phyloP scores from a whole-genome alignment of 2,113 vertebrate species.

The Megaleporinus macrocephalus region DNA sequence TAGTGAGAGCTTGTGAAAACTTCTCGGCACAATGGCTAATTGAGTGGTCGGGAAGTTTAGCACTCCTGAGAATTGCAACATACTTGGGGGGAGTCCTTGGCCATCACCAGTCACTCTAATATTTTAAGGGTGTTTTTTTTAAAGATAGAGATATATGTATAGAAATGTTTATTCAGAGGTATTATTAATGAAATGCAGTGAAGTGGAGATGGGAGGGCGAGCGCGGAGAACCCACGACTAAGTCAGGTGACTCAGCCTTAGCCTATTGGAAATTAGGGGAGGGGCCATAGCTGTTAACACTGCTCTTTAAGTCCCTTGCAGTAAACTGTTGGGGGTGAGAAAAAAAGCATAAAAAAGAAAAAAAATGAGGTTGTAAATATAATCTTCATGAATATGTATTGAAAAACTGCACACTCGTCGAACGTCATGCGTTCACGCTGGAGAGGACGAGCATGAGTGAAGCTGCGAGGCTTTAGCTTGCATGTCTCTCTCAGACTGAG shows the following conservation, averaged over 20 bases:
- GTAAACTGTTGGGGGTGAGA: conserved; percentile 62
- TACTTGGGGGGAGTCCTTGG: conserved; percentile 49
- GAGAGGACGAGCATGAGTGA: conserved; percentile 28
- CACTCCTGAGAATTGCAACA: conserved; percentile 17
- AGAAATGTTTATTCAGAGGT: conserved; percentile 84
- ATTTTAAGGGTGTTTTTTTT: conserved; percentile 76
- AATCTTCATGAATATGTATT: conserved; percentile 78
- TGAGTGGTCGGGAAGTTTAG: conserved; percentile 11
- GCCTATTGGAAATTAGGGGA: conserved; percentile 61
- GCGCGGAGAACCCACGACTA: conserved; percentile 63
- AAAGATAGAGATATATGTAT: conserved; percentile 81
- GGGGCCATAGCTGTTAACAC: conserved; percentile 80
- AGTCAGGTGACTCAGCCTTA: conserved; percentile 39
- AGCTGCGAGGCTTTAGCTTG: neutral
- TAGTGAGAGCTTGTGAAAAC: conserved; percentile 53
- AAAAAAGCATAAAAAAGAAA: conserved; percentile 52
- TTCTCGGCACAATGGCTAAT: conserved; percentile 34
- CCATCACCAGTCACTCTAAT: conserved; percentile 76
- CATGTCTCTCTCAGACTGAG: neutral
- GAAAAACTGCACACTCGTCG: conserved; percentile 65
- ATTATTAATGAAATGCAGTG: conserved; percentile 81
- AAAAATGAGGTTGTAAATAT: conserved; percentile 82
- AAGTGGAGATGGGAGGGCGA: conserved; percentile 70
- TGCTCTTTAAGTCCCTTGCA: conserved; percentile 73
- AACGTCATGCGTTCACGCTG: conserved; percentile 18